Evolutionary conservation across 23 tunicate species (phyloP).

Genomic region (Halocynthia aurantium): DNA sequence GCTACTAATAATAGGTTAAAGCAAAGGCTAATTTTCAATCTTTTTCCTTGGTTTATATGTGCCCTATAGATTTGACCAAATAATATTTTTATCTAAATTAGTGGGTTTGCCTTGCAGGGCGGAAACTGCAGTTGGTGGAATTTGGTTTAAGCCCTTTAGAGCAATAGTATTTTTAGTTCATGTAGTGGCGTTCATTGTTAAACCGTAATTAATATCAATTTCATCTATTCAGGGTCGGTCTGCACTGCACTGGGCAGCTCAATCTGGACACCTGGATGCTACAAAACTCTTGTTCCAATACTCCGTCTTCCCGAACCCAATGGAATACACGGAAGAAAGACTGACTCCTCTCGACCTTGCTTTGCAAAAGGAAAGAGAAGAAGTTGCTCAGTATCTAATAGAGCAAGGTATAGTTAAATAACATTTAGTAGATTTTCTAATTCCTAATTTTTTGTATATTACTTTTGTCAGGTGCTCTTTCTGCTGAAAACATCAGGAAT

Average conservation of each 20-base stretch:
- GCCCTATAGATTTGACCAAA: too few species aligned
- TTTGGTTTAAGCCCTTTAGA: too few species aligned
- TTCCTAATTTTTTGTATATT: too few species aligned
- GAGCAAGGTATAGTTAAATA: conserved; percentile 61
- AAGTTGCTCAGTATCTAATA: conserved; percentile 76
- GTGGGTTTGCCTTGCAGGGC: too few species aligned
- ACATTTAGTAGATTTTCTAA: not conserved
- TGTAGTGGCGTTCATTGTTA: too few species aligned
- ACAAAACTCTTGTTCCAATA: conserved; percentile 78
- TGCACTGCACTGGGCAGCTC: conserved; percentile 95
- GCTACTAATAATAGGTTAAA: too few species aligned
- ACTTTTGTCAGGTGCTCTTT: conserved; percentile 49
- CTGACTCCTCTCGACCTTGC: conserved; percentile 94
- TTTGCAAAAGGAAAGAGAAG: conserved; percentile 56
- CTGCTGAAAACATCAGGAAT: conserved; percentile 83
- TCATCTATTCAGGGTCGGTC: conserved; percentile 51
- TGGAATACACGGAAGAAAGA: conserved; percentile 89
- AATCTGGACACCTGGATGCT: conserved; percentile 82
- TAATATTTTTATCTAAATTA: too few species aligned
- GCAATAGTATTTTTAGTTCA: too few species aligned
- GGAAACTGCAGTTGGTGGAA: too few species aligned
- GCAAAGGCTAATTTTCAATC: too few species aligned
- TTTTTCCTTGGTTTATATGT: too few species aligned
- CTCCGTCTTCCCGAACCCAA: conserved; percentile 78
- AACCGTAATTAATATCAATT: too few species aligned